Percentiles rank a stretch among this genome's conserved stretches.
These are phyloP conservation scores for Chaetops frenatus DNA, from an alignment of 2,113 vertebrate species.

Conservation along the genomic window DNA sequence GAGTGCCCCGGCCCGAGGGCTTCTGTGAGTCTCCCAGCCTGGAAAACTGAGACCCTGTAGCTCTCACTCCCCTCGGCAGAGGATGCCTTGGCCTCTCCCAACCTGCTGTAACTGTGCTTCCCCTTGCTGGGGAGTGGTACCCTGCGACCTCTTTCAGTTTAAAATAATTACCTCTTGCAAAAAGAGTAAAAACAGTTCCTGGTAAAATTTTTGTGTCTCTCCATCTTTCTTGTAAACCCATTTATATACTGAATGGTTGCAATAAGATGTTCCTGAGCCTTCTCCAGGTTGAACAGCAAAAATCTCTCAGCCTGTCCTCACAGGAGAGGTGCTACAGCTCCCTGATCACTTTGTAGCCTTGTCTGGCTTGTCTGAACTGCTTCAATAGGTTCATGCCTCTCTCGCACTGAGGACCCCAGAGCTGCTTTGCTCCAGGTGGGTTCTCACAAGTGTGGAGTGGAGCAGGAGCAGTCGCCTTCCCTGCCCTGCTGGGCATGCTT, in stretches of 20 bases:
- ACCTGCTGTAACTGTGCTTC: accelerated
- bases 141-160: neutral
- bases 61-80: accelerated
- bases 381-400: neutral
- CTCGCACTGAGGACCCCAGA: neutral
- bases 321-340: accelerated
- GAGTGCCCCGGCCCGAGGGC: no score
- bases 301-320: neutral
- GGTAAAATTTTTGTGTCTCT: neutral
- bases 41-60: neutral
- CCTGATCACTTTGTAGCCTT: accelerated
- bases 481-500: neutral
- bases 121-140: neutral
- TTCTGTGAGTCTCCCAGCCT: no score
- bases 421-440: neutral
- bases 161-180: neutral
- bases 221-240: neutral
- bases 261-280: neutral
- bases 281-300: neutral
- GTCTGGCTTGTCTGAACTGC: neutral
- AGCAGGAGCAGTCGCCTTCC: neutral
- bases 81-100: neutral
- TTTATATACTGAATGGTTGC: neutral
- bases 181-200: neutral
- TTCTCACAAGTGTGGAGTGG: accelerated